Base-by-base conservation (phyloP, 2,113 vertebrate genomes). In the Cyrtonyx montezumae region DNA sequence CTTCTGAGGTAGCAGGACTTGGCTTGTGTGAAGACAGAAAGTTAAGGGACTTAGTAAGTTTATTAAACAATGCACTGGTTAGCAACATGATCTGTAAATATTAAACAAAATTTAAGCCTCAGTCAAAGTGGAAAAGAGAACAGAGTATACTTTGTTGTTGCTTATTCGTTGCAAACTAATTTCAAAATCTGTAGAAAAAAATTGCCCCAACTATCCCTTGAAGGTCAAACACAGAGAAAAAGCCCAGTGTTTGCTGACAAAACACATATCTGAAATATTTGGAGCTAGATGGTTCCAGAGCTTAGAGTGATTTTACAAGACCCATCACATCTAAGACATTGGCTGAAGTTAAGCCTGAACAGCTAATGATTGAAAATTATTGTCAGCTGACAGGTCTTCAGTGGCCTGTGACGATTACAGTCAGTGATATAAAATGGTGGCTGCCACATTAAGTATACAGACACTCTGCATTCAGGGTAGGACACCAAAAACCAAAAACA, bases 311-410 rank as follows among this genome's bases (percentile, higher is more conserved):
- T 65, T 88, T 88, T 90, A 62, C 51, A 80, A 91, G 92, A 70
- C 23, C 68, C 75, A 43, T 78, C 56, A 78, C 4, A 0, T 92
- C 48, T 48, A 71, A 93, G 65, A 74, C 65, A n/a, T 77, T 86
- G 92, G 73, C 87, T 94, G 53, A 93, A 92, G 77, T 65, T 84
- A 67, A 94, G 80, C 51, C 67, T 88, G 49, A 90, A 92, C 9
- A 42, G 61, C 36, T 93, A 84, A 91, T 75, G 53, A 81, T 79
- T 91, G 66, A 74, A 84, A 87, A 84, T 88, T 68, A 85, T 55
- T 62, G 65, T 61, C 90, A 92, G 30, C 49, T 61, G 84, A 90
- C 53, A 91, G 59, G 49, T 71, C 63, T 93, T 91, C 84, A 91
- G 82, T 79, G 84, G 82, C 51, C 85, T 89, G 88, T 94, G 87